These are phyloP conservation scores for Tetranychus truncatus DNA, from an alignment of 2,888 invertebrate species.

Conservation along the genomic window DNA sequence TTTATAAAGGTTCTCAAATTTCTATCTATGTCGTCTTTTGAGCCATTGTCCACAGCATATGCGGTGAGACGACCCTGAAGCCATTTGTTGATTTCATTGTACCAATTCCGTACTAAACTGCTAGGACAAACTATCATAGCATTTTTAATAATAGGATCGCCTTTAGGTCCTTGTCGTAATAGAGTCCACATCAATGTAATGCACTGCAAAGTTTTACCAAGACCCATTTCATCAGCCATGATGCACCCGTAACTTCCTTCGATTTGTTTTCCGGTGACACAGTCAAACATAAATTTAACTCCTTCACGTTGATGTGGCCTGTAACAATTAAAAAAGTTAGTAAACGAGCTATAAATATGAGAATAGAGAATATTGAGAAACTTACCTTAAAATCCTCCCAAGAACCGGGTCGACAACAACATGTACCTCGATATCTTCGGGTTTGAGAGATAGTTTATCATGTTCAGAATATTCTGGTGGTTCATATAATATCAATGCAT, in stretches of 20 bases:
- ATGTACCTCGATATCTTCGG: slow-evolving; percentile 51
- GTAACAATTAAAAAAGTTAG: not conserved
- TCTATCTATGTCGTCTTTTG: slow-evolving; percentile 62
- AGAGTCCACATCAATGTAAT: slow-evolving; percentile 88
- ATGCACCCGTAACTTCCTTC: slow-evolving; percentile 64
- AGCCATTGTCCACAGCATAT: slow-evolving; percentile 35
- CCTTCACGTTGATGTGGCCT: slow-evolving; percentile 92
- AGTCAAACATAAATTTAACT: slow-evolving; percentile 97
- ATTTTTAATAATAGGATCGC: slow-evolving; percentile 71
- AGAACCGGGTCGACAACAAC: slow-evolving; percentile 91
- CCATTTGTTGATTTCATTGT: slow-evolving; percentile 95
- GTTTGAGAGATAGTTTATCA: slow-evolving; percentile 58
- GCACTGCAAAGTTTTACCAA: slow-evolving; percentile 49
- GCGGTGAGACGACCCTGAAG: slow-evolving; percentile 64
- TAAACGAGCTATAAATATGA: not conserved
- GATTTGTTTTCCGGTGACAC: slow-evolving; percentile 78
- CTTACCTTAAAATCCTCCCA: slow-evolving; percentile 58
- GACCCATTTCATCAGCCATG: not conserved
- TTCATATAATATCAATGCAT: slow-evolving; percentile 65
- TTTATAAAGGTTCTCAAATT: slow-evolving; percentile 37
- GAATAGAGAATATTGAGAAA: too few relatives aligned
- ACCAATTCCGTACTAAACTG: slow-evolving; percentile 96
- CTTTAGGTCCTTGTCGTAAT: slow-evolving; percentile 74
- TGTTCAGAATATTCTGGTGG: slow-evolving; percentile 70
- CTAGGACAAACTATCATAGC: slow-evolving; percentile 90